These are phyloP conservation scores for Athetis lepigone DNA, from an alignment of 2,888 invertebrate genomes.

Conservation along the genomic window DNA sequence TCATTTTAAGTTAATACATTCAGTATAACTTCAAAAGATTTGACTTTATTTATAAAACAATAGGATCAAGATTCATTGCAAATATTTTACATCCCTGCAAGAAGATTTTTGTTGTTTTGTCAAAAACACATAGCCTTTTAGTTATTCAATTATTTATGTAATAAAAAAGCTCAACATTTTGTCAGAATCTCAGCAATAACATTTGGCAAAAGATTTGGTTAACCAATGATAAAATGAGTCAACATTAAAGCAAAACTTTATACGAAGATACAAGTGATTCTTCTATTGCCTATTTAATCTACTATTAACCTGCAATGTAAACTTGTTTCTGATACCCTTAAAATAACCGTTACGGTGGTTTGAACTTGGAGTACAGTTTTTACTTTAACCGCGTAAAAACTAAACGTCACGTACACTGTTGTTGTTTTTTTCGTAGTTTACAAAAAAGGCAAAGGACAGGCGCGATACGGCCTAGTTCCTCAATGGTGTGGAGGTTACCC, in stretches of 20 bases:
- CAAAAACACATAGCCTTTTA: too few species aligned
- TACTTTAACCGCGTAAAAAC: constrained; percentile 23
- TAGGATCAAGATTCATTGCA: too few species aligned
- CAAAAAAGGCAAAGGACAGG: constrained; percentile 52
- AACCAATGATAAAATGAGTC: too few species aligned
- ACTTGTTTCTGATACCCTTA: constrained; percentile 21
- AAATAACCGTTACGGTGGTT: constrained; percentile 19
- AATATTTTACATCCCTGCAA: too few species aligned
- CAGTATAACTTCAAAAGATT: too few species aligned
- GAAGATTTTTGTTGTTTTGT: too few species aligned
- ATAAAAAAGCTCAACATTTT: too few species aligned
- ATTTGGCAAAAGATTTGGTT: too few species aligned
- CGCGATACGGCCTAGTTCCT: constrained; percentile 52
- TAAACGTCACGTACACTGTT: constrained; percentile 35
- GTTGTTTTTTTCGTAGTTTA: constrained; percentile 23
- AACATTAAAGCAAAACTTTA: not conserved
- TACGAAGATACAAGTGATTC: not conserved
- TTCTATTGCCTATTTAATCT: not conserved
- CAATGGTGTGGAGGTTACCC: constrained; percentile 26
- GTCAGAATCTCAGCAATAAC: too few species aligned
- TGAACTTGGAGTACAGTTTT: constrained; percentile 47
- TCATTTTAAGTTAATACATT: too few species aligned
- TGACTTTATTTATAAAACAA: too few species aligned
- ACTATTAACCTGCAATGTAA: not conserved
- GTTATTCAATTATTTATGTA: too few species aligned